These are phyloP conservation scores for Cinara cedri DNA, from an alignment of 2,888 invertebrate genomes.

Conservation along the genomic window DNA sequence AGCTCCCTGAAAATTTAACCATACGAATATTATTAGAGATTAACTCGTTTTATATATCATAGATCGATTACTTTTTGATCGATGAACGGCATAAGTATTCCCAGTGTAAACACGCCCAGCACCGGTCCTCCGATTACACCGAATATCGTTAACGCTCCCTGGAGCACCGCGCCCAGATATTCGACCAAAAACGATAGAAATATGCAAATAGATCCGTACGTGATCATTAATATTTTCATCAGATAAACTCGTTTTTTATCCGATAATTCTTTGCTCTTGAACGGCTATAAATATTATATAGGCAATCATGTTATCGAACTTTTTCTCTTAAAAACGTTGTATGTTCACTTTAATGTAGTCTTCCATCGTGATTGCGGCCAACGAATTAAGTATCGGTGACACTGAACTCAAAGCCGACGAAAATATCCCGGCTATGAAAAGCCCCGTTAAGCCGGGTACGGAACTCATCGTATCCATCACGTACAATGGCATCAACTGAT, in stretches of 20 bases:
- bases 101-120: slow-evolving; percentile 81
- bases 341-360: slow-evolving; percentile 81
- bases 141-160: slow-evolving; percentile 83
- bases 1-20: slow-evolving; percentile 69
- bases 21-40: too few species aligned
- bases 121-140: slow-evolving; percentile 87
- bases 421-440: slow-evolving; percentile 76
- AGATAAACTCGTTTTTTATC: slow-evolving; percentile 62
- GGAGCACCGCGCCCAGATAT: slow-evolving; percentile 81
- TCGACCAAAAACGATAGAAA: slow-evolving; percentile 83
- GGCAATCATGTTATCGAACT: too few species aligned
- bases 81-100: slow-evolving; percentile 72
- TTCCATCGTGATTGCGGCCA: slow-evolving; percentile 87
- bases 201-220: slow-evolving; percentile 78
- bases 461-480: slow-evolving; percentile 71
- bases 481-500: slow-evolving; percentile 74
- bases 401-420: slow-evolving; percentile 70
- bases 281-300: slow-evolving; percentile 23
- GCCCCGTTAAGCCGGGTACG: slow-evolving; percentile 81
- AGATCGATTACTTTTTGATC: slow-evolving; percentile 22
- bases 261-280: slow-evolving; percentile 62
- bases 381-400: slow-evolving; percentile 87
- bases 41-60: too few species aligned
- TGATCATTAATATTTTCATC: slow-evolving; percentile 64
- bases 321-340: too few species aligned